A percentile compares a stretch with the other conserved stretches of the same genome.
These are phyloP conservation scores for Drosophila cognata DNA, from an alignment of 2,888 invertebrate species.

Conservation along the genomic window DNA sequence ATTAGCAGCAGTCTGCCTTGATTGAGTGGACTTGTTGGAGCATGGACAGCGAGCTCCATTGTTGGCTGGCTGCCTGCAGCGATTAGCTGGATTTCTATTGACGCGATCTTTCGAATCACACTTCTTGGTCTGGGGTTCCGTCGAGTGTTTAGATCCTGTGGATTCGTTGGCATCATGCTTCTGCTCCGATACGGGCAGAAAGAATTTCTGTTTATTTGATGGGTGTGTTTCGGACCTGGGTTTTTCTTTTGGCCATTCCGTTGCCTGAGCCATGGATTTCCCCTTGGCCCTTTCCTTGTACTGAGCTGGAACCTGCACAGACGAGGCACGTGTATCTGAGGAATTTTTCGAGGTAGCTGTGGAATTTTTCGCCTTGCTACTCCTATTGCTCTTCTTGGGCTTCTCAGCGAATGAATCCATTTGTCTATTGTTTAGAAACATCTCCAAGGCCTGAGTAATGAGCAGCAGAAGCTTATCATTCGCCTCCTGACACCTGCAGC, in stretches of 20 bases:
- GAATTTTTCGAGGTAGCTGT: not conserved
- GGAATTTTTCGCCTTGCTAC: not conserved
- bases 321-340: too few relatives aligned
- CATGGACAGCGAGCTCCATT: not conserved
- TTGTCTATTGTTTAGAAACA: conserved; percentile 24
- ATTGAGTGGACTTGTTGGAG: not conserved
- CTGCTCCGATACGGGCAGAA: conserved; percentile 2
- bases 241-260: not conserved
- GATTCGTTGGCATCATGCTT: not conserved
- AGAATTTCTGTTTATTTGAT: not conserved
- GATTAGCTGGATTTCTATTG: not conserved
- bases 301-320: not conserved
- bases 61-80: not conserved
- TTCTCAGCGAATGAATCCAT: not conserved
- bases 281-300: not conserved
- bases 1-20: not conserved
- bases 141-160: not conserved
- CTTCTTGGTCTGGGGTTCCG: too few relatives aligned
- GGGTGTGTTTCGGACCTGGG: not conserved
- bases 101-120: not conserved
- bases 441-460: conserved; percentile 43
- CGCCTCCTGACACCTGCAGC: conserved; percentile 4
- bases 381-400: not conserved
- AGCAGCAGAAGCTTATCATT: conserved; percentile 31
- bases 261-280: not conserved